phyloP scores from a whole-genome alignment of 2,113 vertebrate species.

The Nymphicus hollandicus region DNA sequence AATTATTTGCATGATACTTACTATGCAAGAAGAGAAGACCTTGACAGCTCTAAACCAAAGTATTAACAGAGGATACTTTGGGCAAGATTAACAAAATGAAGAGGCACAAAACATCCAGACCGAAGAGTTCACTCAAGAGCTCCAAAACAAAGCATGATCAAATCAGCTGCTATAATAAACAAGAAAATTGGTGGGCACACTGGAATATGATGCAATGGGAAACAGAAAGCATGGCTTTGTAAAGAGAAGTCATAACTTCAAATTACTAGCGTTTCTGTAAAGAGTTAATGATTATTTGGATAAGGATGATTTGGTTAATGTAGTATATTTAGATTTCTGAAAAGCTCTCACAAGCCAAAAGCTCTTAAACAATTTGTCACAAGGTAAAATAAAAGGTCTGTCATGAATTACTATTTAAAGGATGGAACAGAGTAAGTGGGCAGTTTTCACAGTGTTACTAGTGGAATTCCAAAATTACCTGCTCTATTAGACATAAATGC shows the following conservation, averaged over 20 bases:
- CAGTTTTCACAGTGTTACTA: neutral
- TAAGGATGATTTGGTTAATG: conserved; percentile 32
- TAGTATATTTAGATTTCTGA: conserved; percentile 35
- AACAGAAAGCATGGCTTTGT: conserved; percentile 7
- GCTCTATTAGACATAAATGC: neutral
- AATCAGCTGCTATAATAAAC: conserved; percentile 37
- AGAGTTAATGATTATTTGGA: conserved; percentile 46
- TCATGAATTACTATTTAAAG: neutral
- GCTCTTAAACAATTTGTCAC: conserved; percentile 24
- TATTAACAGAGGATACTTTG: neutral
- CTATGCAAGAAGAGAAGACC: neutral
- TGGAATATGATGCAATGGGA: neutral
- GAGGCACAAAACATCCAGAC: neutral
- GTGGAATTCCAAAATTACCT: neutral
- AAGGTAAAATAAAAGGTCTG: conserved; percentile 30
- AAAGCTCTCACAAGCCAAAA: conserved; percentile 18
- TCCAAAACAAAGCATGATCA: conserved; percentile 31
- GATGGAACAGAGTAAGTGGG: neutral
- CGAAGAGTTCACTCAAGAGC: neutral
- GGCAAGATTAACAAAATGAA: neutral
- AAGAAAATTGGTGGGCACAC: neutral
- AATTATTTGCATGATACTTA: neutral
- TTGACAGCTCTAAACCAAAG: neutral
- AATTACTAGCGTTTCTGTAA: neutral
- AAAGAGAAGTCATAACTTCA: conserved; percentile 6